phyloP scores from a whole-genome alignment of 2,888 invertebrate species.

The Lithodes maja region DNA sequence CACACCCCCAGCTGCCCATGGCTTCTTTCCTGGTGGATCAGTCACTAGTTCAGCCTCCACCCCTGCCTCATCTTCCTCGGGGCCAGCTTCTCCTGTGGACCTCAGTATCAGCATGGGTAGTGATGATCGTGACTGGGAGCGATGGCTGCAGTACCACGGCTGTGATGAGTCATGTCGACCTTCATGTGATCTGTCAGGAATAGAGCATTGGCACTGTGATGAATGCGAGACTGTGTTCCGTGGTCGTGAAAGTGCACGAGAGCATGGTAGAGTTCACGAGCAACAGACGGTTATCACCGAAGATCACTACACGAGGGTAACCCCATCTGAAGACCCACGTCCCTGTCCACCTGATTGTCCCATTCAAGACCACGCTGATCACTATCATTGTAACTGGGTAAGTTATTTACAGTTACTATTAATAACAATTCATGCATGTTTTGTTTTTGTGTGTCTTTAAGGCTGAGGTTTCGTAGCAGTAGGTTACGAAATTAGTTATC shows the following conservation, averaged over 20 bases:
- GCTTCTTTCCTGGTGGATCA: constrained; percentile 61
- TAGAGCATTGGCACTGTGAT: constrained; percentile 92
- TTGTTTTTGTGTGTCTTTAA: too few species aligned
- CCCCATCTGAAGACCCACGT: constrained; percentile 78
- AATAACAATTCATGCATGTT: too few species aligned
- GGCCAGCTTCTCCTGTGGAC: constrained; percentile 68
- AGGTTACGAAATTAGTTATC: too few species aligned
- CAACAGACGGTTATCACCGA: constrained; percentile 89
- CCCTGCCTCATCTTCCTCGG: constrained; percentile 66
- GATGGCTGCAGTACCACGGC: constrained; percentile 73
- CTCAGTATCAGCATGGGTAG: constrained; percentile 41
- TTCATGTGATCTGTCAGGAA: constrained; percentile 80
- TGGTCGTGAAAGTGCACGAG: constrained; percentile 82
- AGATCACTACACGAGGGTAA: constrained; percentile 81
- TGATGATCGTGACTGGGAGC: constrained; percentile 73
- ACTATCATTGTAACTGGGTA: constrained; percentile 94
- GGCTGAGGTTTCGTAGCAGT: too few species aligned
- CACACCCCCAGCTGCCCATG: constrained; percentile 62
- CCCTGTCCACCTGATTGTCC: constrained; percentile 81
- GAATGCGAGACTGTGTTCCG: constrained; percentile 84
- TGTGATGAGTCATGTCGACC: constrained; percentile 72
- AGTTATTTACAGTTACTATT: constrained; percentile 72
- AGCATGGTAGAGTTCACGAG: constrained; percentile 91
- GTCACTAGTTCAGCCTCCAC: constrained; percentile 65
- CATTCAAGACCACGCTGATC: constrained; percentile 84